phyloP scores from a whole-genome alignment of 2,888 invertebrate genomes.

The Meghimatium bilineatum region DNA sequence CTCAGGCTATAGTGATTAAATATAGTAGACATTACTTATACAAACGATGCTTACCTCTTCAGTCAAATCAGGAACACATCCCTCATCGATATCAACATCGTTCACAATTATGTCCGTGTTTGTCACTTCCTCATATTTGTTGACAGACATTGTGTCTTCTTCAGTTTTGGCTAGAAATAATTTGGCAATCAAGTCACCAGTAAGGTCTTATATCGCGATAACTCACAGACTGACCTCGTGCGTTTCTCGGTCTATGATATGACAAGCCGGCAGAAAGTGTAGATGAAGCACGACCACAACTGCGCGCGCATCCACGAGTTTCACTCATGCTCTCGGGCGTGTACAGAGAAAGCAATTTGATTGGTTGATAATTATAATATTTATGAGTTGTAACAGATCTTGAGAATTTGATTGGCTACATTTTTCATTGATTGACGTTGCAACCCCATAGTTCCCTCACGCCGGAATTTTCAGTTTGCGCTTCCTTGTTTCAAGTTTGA shows the following conservation, averaged over 20 bases:
- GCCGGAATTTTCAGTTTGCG: neutral
- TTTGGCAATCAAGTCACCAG: neutral
- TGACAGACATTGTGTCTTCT: neutral
- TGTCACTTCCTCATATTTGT: neutral
- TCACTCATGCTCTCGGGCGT: conserved; percentile 27
- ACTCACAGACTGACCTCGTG: conserved; percentile 12
- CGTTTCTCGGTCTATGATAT: neutral
- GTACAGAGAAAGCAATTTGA: neutral
- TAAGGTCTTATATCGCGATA: neutral
- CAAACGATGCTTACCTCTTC: conserved; percentile 35
- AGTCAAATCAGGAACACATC: conserved; percentile 7
- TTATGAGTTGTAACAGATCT: neutral
- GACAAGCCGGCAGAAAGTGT: neutral
- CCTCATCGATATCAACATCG: conserved; percentile 33
- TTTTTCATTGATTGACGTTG: conserved; percentile 1
- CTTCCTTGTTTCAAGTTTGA: neutral
- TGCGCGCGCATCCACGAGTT: conserved; percentile 24
- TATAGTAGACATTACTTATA: neutral
- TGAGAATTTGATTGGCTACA: neutral
- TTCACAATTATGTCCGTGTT: conserved; percentile 34
- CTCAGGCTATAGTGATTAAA: conserved; percentile 8
- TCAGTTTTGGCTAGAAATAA: neutral
- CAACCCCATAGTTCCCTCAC: neutral
- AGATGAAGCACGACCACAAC: neutral
- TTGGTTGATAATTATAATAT: neutral